Evolutionary conservation across 2,113 vertebrate genomes (phyloP).

Genomic region (Burhinus bistriatus): DNA sequence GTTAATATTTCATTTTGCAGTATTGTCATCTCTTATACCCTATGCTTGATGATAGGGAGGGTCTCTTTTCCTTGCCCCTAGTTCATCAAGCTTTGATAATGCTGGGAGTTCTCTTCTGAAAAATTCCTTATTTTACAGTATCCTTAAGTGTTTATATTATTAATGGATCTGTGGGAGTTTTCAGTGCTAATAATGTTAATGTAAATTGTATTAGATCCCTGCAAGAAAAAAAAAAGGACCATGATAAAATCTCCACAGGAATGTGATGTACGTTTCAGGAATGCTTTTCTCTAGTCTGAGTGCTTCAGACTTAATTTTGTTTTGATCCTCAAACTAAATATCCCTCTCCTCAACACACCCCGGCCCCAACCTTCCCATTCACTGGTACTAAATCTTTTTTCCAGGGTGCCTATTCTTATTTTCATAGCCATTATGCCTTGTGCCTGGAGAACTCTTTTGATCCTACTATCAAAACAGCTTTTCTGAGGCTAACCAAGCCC

Average conservation of each 20-base stretch:
- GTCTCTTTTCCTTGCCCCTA: background rate
- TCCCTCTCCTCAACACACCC: background rate
- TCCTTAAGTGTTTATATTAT: background rate
- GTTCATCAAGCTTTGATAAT: background rate
- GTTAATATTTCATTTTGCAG: background rate
- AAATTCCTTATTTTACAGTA: background rate
- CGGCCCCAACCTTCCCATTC: background rate
- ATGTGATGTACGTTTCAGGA: conserved; percentile 1
- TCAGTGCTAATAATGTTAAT: background rate
- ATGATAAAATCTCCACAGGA: conserved; percentile 1
- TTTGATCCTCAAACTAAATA: conserved; percentile 40
- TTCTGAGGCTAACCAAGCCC: background rate
- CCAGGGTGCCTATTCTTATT: background rate
- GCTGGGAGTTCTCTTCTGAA: background rate
- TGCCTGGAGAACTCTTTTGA: background rate
- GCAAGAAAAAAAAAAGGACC: background rate
- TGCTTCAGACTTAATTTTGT: conserved; percentile 20
- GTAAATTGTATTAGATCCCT: background rate
- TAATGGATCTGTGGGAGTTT: background rate
- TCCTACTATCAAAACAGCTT: conserved; percentile 28
- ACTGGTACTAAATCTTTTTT: background rate
- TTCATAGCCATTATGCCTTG: background rate
- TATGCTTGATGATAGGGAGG: background rate
- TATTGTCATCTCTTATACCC: background rate
- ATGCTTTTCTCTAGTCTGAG: background rate